phyloP scores from a whole-genome alignment of 1,140 invertebrate genomes.

The Drosophila nigromelanica region DNA sequence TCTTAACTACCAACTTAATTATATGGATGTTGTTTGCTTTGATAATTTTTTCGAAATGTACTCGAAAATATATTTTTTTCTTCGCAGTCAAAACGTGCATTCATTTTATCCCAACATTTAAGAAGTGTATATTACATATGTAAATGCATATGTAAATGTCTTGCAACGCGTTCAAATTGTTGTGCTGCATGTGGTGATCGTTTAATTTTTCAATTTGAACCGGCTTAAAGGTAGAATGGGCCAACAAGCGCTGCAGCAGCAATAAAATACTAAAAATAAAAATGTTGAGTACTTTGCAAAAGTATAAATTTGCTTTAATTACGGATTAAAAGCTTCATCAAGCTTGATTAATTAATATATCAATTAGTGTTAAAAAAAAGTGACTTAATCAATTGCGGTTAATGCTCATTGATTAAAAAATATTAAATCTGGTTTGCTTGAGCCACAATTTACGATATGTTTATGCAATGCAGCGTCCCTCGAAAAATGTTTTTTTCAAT shows the following conservation, averaged over 20 bases:
- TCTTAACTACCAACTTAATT: no score
- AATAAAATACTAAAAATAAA: not conserved
- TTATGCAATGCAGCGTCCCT: not conserved
- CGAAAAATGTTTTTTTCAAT: slow-evolving; percentile 24
- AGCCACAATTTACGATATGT: not conserved
- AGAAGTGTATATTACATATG: slow-evolving; percentile 6
- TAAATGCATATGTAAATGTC: slow-evolving; percentile 48
- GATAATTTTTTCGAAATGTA: no score
- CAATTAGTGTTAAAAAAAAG: slow-evolving; percentile 57
- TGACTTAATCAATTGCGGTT: slow-evolving; percentile 56
- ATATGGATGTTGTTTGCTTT: no score
- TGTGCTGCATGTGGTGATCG: slow-evolving; percentile 8
- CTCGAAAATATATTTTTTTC: no score
- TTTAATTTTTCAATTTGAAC: slow-evolving; percentile 43
- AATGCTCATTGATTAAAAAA: slow-evolving; percentile 46
- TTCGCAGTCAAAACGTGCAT: no score
- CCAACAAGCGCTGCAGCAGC: no score
- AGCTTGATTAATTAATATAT: slow-evolving; percentile 39
- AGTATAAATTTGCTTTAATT: slow-evolving; percentile 37
- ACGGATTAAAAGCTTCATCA: slow-evolving; percentile 24
- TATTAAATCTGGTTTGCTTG: slow-evolving; percentile 10
- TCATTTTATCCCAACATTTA: not conserved
- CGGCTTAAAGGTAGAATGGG: slow-evolving; percentile 22
- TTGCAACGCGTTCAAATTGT: slow-evolving; percentile 46
- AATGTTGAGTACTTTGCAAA: not conserved